These are phyloP conservation scores for Steinernema scapterisci DNA, from an alignment of 2,888 invertebrate genomes.

Conservation along the genomic window DNA sequence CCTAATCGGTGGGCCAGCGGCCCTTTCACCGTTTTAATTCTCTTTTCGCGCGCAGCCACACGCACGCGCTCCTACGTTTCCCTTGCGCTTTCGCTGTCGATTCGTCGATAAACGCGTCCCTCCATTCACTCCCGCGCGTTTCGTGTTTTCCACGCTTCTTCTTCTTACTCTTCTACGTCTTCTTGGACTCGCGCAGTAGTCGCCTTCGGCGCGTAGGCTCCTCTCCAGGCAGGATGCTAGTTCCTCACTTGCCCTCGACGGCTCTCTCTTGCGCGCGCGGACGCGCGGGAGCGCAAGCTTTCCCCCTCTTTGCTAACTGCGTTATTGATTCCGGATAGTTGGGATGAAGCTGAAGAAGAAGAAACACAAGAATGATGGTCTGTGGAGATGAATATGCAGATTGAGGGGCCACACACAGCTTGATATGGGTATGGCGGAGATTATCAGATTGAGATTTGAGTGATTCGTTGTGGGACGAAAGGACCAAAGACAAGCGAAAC, in stretches of 20 bases:
- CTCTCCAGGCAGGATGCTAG: neutral
- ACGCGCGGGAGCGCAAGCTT: slow-evolving; percentile 8
- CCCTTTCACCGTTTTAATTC: slow-evolving; percentile 29
- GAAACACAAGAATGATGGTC: neutral
- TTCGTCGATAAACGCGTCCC: slow-evolving; percentile 24
- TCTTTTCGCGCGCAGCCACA: neutral
- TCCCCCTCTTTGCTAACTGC: neutral
- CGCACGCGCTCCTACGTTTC: neutral
- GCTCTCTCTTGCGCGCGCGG: too few species aligned
- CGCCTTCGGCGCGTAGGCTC: neutral
- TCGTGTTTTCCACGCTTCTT: too few species aligned
- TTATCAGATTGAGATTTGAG: too few species aligned
- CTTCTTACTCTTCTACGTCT: too few species aligned
- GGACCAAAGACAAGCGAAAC: too few species aligned
- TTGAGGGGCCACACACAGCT: too few species aligned
- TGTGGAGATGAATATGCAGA: neutral
- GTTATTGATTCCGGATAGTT: slow-evolving; percentile 31
- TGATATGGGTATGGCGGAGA: too few species aligned
- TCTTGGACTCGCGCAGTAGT: too few species aligned
- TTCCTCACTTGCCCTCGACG: neutral
- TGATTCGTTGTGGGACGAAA: neutral
- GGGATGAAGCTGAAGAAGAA: neutral
- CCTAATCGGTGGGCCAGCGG: neutral
- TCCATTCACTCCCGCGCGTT: neutral
- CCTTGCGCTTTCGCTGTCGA: neutral